These are phyloP conservation scores for Ennomos fuscantarius DNA, from an alignment of 2,888 invertebrate genomes.

Conservation along the genomic window DNA sequence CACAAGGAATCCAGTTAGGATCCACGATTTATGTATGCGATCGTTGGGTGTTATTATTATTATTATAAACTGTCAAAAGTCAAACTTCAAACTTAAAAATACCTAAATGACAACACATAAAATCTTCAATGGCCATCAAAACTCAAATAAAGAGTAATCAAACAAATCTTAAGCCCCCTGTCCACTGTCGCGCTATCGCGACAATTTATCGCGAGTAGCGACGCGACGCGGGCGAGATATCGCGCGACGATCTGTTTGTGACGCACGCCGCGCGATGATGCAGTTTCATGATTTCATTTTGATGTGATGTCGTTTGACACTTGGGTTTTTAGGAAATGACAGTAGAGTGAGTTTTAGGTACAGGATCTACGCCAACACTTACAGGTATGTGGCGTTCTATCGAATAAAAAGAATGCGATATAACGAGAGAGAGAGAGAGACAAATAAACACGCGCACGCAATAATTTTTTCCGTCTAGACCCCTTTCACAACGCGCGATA, in stretches of 20 bases:
- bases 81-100: neutral
- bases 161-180: conserved; percentile 28
- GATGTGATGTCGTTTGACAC: conserved; percentile 61
- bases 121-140: conserved; percentile 17
- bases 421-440: too few relatives aligned
- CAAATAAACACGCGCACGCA: too few relatives aligned
- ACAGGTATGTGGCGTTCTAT: too few relatives aligned
- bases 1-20: too few relatives aligned
- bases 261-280: conserved; percentile 32
- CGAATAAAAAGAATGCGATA: too few relatives aligned
- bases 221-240: conserved; percentile 25
- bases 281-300: conserved; percentile 69
- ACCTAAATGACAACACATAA: conserved; percentile 3
- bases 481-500: too few relatives aligned
- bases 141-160: conserved; percentile 13
- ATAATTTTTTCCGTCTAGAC: too few relatives aligned
- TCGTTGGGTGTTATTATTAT: too few relatives aligned
- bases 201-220: conserved; percentile 59
- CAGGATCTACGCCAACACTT: neutral
- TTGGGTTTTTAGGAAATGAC: conserved; percentile 35
- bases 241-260: conserved; percentile 61
- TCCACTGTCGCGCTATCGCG: conserved; percentile 58
- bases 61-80: conserved; percentile 2
- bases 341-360: conserved; percentile 20
- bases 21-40: conserved; percentile 13